phyloP scores from a whole-genome alignment of 1,140 invertebrate species.

The Zaprionus lachaisei region DNA sequence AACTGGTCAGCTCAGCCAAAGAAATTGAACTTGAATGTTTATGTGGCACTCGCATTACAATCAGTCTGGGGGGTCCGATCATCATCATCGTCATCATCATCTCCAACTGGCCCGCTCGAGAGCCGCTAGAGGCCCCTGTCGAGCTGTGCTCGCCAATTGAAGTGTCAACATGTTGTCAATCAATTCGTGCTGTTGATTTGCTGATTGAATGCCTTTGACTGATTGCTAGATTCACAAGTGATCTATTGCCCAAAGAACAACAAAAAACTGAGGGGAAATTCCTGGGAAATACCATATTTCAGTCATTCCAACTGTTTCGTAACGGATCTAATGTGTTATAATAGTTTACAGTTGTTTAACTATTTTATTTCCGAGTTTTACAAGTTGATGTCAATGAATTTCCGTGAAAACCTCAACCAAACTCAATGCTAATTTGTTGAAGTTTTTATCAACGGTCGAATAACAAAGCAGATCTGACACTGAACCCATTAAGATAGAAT shows the following conservation, averaged over 20 bases:
- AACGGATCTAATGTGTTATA: not conserved
- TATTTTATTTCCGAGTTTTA: not conserved
- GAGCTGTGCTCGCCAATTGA: conserved; percentile 17
- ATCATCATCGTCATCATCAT: not conserved
- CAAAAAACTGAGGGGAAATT: too few relatives aligned
- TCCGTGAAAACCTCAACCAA: not conserved
- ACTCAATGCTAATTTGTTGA: conserved; percentile 1
- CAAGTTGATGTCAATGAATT: not conserved
- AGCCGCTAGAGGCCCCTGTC: not conserved
- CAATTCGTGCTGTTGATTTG: conserved; percentile 40
- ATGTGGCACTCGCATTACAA: conserved; percentile 58
- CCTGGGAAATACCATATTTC: not conserved
- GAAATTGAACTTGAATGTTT: conserved; percentile 78
- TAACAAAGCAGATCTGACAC: not conserved
- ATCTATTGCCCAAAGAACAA: conserved; percentile 1
- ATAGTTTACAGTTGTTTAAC: not conserved
- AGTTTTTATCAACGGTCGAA: not conserved
- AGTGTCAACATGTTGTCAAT: conserved; percentile 51
- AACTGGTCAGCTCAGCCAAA: conserved; percentile 40
- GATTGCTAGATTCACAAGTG: conserved; percentile 34
- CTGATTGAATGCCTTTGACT: conserved; percentile 42
- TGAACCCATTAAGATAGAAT: not conserved
- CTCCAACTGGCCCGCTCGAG: not conserved
- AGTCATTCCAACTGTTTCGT: not conserved
- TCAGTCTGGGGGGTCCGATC: conserved; percentile 30